phyloP scores from a whole-genome alignment of 2,797 vertebrate genomes.

The Merluccius polli region DNA sequence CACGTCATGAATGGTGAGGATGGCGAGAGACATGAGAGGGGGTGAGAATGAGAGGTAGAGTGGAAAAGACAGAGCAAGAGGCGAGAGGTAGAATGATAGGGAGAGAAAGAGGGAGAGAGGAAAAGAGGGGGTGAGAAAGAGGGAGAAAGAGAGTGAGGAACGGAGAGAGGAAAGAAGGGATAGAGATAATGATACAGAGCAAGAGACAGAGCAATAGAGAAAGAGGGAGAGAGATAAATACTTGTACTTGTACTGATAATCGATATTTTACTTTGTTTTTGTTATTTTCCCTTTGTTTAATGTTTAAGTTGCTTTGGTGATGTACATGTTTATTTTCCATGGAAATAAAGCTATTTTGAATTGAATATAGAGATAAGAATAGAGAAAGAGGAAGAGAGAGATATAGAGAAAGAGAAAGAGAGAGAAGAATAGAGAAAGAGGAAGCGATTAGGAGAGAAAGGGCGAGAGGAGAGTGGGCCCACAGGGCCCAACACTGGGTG shows the following conservation, averaged over 20 bases:
- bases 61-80: background rate
- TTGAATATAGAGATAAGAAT: too few relatives aligned
- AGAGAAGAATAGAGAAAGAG: background rate
- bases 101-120: background rate
- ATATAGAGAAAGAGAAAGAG: background rate
- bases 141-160: too few relatives aligned
- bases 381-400: too few relatives aligned
- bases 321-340: too few relatives aligned
- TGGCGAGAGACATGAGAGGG: conserved; percentile 3
- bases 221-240: background rate
- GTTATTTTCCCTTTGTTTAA: too few relatives aligned
- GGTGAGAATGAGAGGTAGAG: background rate
- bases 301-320: too few relatives aligned
- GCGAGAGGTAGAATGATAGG: too few relatives aligned
- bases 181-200: background rate
- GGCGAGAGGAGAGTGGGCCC: too few relatives aligned
- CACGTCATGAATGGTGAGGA: conserved; percentile 20
- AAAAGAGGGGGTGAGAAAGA: background rate
- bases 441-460: background rate
- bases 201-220: background rate
- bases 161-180: too few relatives aligned
- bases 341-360: too few relatives aligned
- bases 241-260: too few relatives aligned
- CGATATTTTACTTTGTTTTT: too few relatives aligned
- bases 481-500: conserved; percentile 29